phyloP scores from a whole-genome alignment of 2,888 invertebrate species.

The Polydesmus complanatus region DNA sequence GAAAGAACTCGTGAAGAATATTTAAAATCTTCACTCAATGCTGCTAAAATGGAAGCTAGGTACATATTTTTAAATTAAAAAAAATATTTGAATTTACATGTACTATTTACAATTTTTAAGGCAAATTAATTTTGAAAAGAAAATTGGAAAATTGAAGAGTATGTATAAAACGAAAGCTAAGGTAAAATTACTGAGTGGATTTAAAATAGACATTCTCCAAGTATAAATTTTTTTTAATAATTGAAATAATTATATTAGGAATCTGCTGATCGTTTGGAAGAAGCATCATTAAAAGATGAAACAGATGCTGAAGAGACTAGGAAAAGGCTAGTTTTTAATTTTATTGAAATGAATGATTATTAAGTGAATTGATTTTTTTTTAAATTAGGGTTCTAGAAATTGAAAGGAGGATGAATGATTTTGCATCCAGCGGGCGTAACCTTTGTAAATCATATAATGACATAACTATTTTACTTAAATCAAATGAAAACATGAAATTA shows the following conservation, averaged over 20 bases:
- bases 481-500: background rate
- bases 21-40: background rate
- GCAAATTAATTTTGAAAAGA: background rate
- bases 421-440: background rate
- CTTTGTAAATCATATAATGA: constrained; percentile 2
- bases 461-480: background rate
- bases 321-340: background rate
- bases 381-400: background rate
- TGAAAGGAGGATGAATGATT: background rate
- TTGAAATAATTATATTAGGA: background rate
- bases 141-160: background rate
- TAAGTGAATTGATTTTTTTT: background rate
- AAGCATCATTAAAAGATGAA: constrained; percentile 7
- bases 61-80: background rate
- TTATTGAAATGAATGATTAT: background rate
- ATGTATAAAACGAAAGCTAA: background rate
- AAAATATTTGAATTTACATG: too few species aligned
- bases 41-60: background rate
- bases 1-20: background rate
- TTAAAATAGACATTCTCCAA: background rate
- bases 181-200: too few species aligned
- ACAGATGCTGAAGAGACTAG: constrained; percentile 1
- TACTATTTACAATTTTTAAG: too few species aligned
- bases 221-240: background rate
- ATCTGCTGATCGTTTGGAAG: background rate